Evolutionary conservation across 2,113 vertebrate species (phyloP).

Genomic region (Anoura caudifer): DNA sequence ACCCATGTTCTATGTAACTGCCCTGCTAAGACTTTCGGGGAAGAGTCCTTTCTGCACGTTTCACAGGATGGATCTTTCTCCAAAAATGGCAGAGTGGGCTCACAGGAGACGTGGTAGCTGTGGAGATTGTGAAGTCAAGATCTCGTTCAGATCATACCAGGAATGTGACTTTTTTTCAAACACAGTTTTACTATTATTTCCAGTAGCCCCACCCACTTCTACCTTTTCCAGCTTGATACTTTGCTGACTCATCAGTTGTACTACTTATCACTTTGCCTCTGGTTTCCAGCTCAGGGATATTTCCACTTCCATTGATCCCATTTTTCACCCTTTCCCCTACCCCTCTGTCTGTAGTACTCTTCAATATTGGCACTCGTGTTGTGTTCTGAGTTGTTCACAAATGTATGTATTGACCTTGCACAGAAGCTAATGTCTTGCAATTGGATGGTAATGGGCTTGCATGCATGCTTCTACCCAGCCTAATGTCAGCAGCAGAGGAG

Average conservation of each 20-base stretch:
- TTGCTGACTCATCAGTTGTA: neutral
- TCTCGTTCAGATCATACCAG: neutral
- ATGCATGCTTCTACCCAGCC: neutral
- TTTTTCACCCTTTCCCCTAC: neutral
- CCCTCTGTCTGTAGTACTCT: neutral
- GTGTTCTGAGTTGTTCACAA: no score
- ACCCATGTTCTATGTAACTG: neutral
- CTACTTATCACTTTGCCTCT: neutral
- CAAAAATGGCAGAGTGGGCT: neutral
- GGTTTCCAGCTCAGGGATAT: neutral
- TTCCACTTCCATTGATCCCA: neutral
- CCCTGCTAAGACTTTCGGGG: neutral
- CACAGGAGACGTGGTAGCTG: no score
- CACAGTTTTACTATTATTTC: neutral
- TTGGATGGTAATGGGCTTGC: neutral
- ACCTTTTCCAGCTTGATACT: neutral
- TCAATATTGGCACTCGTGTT: neutral
- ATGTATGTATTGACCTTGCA: neutral
- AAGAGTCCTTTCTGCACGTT: neutral
- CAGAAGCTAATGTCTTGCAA: neutral
- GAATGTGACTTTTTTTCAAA: neutral
- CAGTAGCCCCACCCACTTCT: neutral
- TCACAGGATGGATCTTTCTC: neutral
- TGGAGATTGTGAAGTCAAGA: neutral
- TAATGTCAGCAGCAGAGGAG: neutral